phyloP scores from a whole-genome alignment of 2,888 invertebrate genomes.

The Portevinia maculata region DNA sequence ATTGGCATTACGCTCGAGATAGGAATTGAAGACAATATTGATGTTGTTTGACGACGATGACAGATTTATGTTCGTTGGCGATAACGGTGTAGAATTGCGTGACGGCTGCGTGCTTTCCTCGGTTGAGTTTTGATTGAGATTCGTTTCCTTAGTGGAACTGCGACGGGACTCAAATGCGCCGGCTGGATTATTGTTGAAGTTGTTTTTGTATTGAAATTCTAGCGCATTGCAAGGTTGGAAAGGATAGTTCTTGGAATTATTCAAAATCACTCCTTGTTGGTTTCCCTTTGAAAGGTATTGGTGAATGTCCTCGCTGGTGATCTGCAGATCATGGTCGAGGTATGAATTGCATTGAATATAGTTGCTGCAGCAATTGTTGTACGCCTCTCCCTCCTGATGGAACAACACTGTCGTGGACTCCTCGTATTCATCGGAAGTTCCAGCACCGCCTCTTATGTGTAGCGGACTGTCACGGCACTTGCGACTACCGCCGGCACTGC shows the following conservation, averaged over 20 bases:
- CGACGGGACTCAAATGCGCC: conserved; percentile 73
- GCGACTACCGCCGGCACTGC: conserved; percentile 54
- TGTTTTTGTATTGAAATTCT: conserved; percentile 82
- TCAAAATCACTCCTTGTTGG: conserved; percentile 79
- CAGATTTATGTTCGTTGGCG: conserved; percentile 81
- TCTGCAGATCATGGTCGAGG: conserved; percentile 82
- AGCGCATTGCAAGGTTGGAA: conserved; percentile 82
- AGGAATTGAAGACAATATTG: conserved; percentile 81
- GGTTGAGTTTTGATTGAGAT: conserved; percentile 80
- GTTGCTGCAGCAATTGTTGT: conserved; percentile 82
- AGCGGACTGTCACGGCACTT: conserved; percentile 80
- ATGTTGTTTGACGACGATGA: conserved; percentile 82
- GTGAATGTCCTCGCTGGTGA: conserved; percentile 83
- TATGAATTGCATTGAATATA: conserved; percentile 82
- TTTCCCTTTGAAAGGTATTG: conserved; percentile 82
- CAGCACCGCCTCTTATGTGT: conserved; percentile 78
- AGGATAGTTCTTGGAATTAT: conserved; percentile 82
- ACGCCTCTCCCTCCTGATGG: conserved; percentile 82
- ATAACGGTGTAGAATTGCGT: conserved; percentile 76
- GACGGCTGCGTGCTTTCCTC: conserved; percentile 60
- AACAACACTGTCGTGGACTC: conserved; percentile 82
- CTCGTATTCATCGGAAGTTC: conserved; percentile 72
- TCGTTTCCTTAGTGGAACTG: conserved; percentile 81
- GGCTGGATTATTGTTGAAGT: conserved; percentile 78
- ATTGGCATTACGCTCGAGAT: conserved; percentile 80